Evolutionary conservation across 2,797 vertebrate genomes (phyloP).

Genomic region (Spondyliosoma cantharus): DNA sequence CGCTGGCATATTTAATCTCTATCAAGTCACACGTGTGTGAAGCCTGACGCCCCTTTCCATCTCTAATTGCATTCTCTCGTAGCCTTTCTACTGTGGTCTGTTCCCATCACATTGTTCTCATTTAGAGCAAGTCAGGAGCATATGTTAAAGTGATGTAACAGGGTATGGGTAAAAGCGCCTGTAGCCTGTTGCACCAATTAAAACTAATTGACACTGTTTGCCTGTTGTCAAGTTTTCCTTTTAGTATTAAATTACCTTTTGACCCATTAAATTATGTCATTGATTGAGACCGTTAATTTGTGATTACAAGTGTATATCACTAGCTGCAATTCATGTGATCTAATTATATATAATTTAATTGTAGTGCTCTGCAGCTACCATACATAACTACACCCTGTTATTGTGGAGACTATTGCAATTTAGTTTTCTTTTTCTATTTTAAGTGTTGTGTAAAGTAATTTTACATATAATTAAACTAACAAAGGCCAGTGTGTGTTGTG

Average conservation of each 20-base stretch:
- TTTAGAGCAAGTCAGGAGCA: constrained; percentile 31
- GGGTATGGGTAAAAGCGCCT: constrained; percentile 9
- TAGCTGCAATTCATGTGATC: not conserved
- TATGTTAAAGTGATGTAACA: constrained; percentile 46
- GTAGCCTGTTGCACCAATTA: constrained; percentile 36
- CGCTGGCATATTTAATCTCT: constrained; percentile 17
- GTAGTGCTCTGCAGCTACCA: not conserved
- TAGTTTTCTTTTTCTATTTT: not conserved
- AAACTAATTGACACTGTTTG: constrained; percentile 13
- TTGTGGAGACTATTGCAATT: not conserved
- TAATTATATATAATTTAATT: not conserved
- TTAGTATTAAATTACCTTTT: constrained; percentile 11
- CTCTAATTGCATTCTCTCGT: constrained; percentile 26
- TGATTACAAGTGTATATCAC: not conserved
- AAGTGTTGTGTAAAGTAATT: not conserved
- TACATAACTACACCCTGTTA: not conserved
- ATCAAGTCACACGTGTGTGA: not conserved
- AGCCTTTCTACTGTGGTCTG: not conserved
- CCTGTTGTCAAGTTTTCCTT: constrained; percentile 14
- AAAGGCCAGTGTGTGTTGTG: constrained; percentile 6
- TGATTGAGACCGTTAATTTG: not conserved
- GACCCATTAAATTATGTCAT: not conserved
- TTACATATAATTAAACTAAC: not conserved
- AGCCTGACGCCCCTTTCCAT: constrained; percentile 12
- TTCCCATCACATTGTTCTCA: constrained; percentile 8